Evolutionary conservation across 2,797 vertebrate genomes (phyloP).

Genomic region (Podarcis lilfordi): DNA sequence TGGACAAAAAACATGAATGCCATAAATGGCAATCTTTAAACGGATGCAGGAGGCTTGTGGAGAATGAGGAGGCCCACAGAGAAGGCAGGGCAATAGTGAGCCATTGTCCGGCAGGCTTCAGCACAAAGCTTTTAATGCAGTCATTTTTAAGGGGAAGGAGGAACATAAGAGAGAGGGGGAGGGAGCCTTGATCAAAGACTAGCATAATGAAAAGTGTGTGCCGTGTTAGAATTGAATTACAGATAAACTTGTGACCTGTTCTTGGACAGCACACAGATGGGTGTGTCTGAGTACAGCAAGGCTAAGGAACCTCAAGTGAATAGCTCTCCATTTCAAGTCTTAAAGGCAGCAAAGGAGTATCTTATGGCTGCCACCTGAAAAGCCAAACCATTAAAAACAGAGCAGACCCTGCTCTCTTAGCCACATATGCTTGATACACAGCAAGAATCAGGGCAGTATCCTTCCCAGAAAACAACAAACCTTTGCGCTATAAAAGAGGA

Average conservation of each 20-base stretch:
- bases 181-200: not conserved
- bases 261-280: not conserved
- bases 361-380: not conserved
- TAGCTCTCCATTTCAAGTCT: not conserved
- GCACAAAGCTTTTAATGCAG: not conserved
- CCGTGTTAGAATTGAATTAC: not conserved
- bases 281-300: not conserved
- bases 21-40: constrained; percentile 1
- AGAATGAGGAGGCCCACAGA: not conserved
- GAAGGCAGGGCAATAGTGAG: constrained; percentile 3
- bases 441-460: not conserved
- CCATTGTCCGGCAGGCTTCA: not conserved
- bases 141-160: not conserved
- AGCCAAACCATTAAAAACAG: not conserved
- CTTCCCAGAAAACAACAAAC: not conserved
- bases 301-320: not conserved
- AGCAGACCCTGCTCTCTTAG: not conserved
- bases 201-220: rapidly evolving
- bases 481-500: too few relatives aligned
- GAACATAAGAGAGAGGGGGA: not conserved
- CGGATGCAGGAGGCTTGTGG: not conserved
- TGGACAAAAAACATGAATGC: not conserved
- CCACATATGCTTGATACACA: not conserved
- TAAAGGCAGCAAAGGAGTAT: not conserved
- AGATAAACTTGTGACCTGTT: constrained; percentile 6